A percentile compares a stretch with the other conserved stretches of the same genome.
phyloP scores from a whole-genome alignment of 2,888 invertebrate genomes.

The Diachrysia chrysitis region DNA sequence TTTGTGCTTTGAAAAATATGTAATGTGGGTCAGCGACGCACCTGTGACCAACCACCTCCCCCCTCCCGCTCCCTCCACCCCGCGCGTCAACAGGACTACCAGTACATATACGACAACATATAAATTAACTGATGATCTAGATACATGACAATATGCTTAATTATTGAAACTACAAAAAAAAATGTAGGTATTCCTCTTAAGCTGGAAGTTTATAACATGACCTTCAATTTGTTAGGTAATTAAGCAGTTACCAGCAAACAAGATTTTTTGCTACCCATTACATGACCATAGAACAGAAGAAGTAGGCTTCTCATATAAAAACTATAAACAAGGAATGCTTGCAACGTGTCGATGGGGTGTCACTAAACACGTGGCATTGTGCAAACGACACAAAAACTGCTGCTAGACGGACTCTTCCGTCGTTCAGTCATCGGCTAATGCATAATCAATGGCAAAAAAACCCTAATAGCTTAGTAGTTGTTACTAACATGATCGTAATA shows the following conservation, averaged over 20 bases:
- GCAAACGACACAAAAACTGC: conserved; percentile 2
- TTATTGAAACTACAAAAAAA: no score
- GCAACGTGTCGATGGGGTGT: background rate
- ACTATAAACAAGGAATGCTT: background rate
- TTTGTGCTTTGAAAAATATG: conserved; percentile 49
- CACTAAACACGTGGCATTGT: conserved; percentile 7
- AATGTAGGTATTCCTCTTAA: no score
- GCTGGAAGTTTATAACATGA: no score
- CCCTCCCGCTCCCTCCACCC: conserved; percentile 8
- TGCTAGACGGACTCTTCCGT: conserved; percentile 14
- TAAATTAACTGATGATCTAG: background rate
- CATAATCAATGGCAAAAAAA: conserved; percentile 6
- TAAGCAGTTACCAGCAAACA: background rate
- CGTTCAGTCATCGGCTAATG: conserved; percentile 3
- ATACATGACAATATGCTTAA: background rate
- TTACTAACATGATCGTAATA: background rate
- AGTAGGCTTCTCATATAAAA: background rate
- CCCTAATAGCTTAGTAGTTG: background rate
- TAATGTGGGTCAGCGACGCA: conserved; percentile 62
- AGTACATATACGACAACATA: no score
- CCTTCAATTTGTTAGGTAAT: no score
- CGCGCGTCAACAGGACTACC: background rate
- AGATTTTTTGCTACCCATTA: background rate
- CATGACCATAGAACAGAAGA: background rate
- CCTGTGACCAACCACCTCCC: conserved; percentile 36